phyloP scores from a whole-genome alignment of 2,113 vertebrate genomes.

The Sphyrna mokarran region DNA sequence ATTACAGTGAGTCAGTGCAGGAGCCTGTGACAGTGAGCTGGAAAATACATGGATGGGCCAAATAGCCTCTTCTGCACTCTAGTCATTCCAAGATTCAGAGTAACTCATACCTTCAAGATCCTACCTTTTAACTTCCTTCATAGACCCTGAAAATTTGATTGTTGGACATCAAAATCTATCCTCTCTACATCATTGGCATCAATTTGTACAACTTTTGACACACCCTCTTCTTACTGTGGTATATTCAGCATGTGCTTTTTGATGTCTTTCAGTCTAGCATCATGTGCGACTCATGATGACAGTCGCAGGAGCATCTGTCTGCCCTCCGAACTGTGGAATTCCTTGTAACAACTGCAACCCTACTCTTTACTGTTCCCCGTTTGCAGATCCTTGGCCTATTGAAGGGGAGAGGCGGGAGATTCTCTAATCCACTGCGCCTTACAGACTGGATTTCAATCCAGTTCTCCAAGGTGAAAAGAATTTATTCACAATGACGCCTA shows the following conservation, averaged over 20 bases:
- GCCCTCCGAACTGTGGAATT: neutral
- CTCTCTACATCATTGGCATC: neutral
- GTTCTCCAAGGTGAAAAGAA: constrained; percentile 17
- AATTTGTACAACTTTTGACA: neutral
- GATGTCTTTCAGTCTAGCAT: neutral
- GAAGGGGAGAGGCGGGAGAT: neutral
- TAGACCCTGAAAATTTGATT: neutral
- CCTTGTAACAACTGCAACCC: neutral
- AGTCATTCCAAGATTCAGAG: too few species aligned
- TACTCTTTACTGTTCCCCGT: neutral
- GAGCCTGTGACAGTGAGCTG: too few species aligned
- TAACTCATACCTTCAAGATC: neutral
- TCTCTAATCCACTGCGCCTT: neutral
- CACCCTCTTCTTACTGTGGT: too few species aligned
- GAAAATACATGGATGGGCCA: too few species aligned
- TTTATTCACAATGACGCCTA: neutral
- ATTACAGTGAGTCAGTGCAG: too few species aligned
- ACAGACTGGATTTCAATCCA: neutral
- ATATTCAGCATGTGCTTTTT: neutral
- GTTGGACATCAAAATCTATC: neutral
- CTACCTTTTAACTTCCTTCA: neutral
- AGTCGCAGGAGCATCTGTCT: neutral
- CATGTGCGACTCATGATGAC: too few species aligned
- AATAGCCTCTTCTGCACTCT: too few species aligned
- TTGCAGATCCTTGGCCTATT: too few species aligned